Percentiles rank a stretch among this genome's conserved stretches.
phyloP scores from a whole-genome alignment of 2,888 invertebrate genomes.

The Cactoblastis cactorum region DNA sequence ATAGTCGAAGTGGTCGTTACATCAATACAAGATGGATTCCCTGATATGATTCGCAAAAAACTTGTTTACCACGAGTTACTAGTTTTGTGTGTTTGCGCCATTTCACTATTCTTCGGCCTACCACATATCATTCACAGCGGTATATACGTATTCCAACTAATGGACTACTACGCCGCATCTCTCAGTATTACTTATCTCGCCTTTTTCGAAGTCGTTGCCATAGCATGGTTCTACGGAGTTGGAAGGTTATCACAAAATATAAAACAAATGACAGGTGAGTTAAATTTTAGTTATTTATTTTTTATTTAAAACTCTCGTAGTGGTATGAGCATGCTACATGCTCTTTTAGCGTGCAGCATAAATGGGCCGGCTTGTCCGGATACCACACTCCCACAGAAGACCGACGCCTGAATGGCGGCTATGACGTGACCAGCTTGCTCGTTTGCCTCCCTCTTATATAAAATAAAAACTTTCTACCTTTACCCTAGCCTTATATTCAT shows the following conservation, averaged over 20 bases:
- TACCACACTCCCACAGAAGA: no score
- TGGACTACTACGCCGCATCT: conserved; percentile 96
- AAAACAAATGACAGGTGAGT: conserved; percentile 91
- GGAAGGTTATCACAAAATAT: conserved; percentile 89
- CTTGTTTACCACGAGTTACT: conserved; percentile 92
- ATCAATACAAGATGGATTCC: conserved; percentile 95
- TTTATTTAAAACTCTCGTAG: neutral
- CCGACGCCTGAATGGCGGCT: no score
- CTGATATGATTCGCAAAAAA: conserved; percentile 89
- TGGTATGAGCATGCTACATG: no score
- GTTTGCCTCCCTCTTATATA: no score
- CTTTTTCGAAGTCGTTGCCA: conserved; percentile 94
- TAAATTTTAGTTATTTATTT: neutral
- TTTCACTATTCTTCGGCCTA: conserved; percentile 91
- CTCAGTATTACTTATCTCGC: conserved; percentile 95
- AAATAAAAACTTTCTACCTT: no score
- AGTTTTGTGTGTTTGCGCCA: conserved; percentile 88
- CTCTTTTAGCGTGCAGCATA: no score
- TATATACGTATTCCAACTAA: conserved; percentile 93
- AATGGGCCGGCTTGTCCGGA: no score
- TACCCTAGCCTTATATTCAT: no score
- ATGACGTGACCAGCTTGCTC: no score
- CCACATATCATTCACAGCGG: conserved; percentile 95
- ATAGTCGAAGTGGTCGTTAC: conserved; percentile 97
- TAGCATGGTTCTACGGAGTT: conserved; percentile 95